These are phyloP conservation scores for Plecotus auritus DNA, from an alignment of 2,113 vertebrate genomes.

Conservation along the genomic window DNA sequence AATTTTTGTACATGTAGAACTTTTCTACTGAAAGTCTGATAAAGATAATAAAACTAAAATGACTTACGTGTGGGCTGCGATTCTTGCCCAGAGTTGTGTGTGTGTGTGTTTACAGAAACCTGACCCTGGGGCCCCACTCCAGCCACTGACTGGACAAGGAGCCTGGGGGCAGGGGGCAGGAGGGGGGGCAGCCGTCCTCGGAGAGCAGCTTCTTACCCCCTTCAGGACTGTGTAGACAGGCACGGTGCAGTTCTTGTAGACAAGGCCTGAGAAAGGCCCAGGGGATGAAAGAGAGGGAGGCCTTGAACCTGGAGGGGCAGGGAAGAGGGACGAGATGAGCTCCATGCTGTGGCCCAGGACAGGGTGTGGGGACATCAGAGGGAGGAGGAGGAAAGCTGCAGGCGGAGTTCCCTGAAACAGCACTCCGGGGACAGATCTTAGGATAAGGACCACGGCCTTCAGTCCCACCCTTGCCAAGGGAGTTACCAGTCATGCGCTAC, in stretches of 20 bases:
- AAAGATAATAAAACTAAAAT: not conserved
- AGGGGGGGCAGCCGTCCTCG: not conserved
- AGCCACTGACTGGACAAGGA: not conserved
- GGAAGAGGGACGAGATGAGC: not conserved
- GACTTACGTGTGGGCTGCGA: not conserved
- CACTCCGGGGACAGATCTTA: not conserved
- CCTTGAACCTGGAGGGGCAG: conserved; percentile 43
- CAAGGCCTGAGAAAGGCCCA: conserved; percentile 77
- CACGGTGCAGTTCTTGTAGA: conserved; percentile 92
- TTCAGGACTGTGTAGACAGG: conserved; percentile 94
- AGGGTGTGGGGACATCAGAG: not conserved
- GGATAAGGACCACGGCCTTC: not conserved
- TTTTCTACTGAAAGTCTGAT: not conserved
- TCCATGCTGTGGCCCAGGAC: not conserved
- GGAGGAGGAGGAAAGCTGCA: not conserved
- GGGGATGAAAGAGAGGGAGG: conserved; percentile 35
- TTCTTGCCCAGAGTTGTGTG: no score
- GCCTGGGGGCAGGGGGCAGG: not conserved
- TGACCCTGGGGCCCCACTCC: not conserved
- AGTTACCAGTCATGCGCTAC: not conserved
- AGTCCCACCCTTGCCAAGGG: not conserved
- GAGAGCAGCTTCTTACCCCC: conserved; percentile 84
- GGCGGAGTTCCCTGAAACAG: not conserved
- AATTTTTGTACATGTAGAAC: not conserved
- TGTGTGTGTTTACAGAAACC: not conserved